Percentiles rank a stretch among this genome's conserved stretches.
These are phyloP conservation scores for Phylloscopus collybita DNA, from an alignment of 2,797 vertebrate species.

Conservation along the genomic window DNA sequence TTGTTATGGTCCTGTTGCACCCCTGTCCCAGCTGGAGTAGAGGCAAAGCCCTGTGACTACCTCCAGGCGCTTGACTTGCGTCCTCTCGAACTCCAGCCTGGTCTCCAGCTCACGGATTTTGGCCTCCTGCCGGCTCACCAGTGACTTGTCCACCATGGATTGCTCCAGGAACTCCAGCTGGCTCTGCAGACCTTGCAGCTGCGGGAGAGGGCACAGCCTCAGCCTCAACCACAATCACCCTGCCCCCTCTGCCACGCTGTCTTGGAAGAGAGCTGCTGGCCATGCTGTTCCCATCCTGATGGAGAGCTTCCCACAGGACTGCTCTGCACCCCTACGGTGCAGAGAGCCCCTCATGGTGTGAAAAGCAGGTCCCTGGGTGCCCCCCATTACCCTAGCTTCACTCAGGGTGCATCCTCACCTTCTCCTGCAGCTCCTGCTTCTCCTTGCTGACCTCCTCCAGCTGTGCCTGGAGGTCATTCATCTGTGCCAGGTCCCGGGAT, in stretches of 20 bases:
- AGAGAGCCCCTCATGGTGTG: fast-evolving
- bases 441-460: slow-evolving; percentile 93
- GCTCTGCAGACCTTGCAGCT: slow-evolving; percentile 95
- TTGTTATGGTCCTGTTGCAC: fast-evolving
- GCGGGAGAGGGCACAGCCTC: neutral
- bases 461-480: slow-evolving; percentile 93
- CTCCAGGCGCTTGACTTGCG: slow-evolving; percentile 96
- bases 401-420: slow-evolving; percentile 74
- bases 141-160: slow-evolving; percentile 97
- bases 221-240: neutral
- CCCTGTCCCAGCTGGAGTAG: fast-evolving
- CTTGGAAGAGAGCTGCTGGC: neutral
- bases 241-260: fast-evolving
- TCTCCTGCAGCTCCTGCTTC: slow-evolving; percentile 95
- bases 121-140: slow-evolving; percentile 94
- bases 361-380: fast-evolving
- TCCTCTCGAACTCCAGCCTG: slow-evolving; percentile 96
- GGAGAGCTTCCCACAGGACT: neutral
- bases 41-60: slow-evolving; percentile 69
- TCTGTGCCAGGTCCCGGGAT: slow-evolving; percentile 92
- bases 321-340: fast-evolving
- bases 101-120: slow-evolving; percentile 95
- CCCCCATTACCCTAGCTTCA: fast-evolving
- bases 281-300: neutral
- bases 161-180: slow-evolving; percentile 96